Evolutionary conservation across 2,888 invertebrate genomes (phyloP), one percentile per base, ranked within the genome.

Genomic region (Zonitis immaculata): DNA sequence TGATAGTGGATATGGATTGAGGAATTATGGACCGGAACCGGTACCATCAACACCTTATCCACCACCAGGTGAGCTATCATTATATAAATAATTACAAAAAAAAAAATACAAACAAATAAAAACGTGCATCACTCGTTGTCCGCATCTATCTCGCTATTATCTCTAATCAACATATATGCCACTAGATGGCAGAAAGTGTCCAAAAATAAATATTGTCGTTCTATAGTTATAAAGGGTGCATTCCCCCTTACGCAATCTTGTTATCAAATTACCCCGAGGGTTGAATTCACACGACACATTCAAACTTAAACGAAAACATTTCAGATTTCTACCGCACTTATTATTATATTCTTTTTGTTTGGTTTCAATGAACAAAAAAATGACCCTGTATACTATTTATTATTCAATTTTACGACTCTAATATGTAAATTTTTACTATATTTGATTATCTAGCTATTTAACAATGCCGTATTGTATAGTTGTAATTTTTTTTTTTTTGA

Each of bases 1-100:
- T 65, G 75, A 75, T 59, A 72, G 74, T 50, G 82, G 87, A 51
- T 89, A 89, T 72, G 84, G 85, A 49, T 81, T 89, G 51, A 81
- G 89, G 69, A 88, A 87, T 76, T 89, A 89, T 74, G 80, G 79
- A 49, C 84, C 86, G 2, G 88, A 87, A 73, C 82, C 84, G 43
- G 87, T 87, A 61, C 85, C 85, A 66, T 84, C 86, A 66, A 86
- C 85, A 54, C 87, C 89, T 39, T 89, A 89, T 69, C 87, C 88
- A 70, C 86, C 89, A 70, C 85, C 89, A 82, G 88, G 89, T 84
- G 69, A 72, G 70, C 66, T 47, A 49, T 7, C 20, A 7, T 44
- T 16, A 25, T 20, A 44, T n/a, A n/a, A n/a, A n/a, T n/a, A n/a
- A n/a, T n/a, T n/a, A n/a, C n/a, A n/a, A n/a, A n/a, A n/a, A n/a